Evolutionary conservation across 2,113 vertebrate genomes (phyloP), one percentile per base, ranked within the genome.

Genomic region (Perca flavescens): DNA sequence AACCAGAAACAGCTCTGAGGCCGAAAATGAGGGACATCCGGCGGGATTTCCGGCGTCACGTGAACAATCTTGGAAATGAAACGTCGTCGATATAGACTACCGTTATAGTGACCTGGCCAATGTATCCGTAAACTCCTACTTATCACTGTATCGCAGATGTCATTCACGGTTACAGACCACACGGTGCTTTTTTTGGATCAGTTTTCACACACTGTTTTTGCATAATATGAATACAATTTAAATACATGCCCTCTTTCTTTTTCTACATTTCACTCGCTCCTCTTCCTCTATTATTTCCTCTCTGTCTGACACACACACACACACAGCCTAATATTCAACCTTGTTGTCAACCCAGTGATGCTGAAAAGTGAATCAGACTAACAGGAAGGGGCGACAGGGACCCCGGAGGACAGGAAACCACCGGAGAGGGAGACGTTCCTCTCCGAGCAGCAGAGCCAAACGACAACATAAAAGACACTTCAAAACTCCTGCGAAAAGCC

Each of bases 381-480:
- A 68, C 65, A 36, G 58, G 74, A 65, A 3, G 40, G 25, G 52
- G 58, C 25, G 69, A 72, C 0, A 5, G 22, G 13, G n/a, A 13
- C 68, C n/a, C n/a, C 17, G 19, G 16, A 74, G 50, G 80, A 79
- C 31, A 43, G 17, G 60, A 53, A 67, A 9, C 21, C 56, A 67
- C 62, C 13, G 17, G 34, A 64, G 47, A 84, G 67, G 21, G 21
- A 77, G 53, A 65, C 57, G 34, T 16, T 1, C 2, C 21, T 53
- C 58, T 69, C 15, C 12, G 0, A 69, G 68, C 40, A 0, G 40
- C 4, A 9, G 40, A 56, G 86, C 54, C 34, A 1, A 46, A 31
- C 40, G 31, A n/a, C 56, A 9, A 80, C 82, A 73, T 79, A 16
- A 83, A 88, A 87, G 86, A 84, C 60, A 7, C 73, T 74, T 87